Evolutionary conservation across 64 coral and sea anemone genomes (phyloP).

Genomic region (Pachyseris speciosa): DNA sequence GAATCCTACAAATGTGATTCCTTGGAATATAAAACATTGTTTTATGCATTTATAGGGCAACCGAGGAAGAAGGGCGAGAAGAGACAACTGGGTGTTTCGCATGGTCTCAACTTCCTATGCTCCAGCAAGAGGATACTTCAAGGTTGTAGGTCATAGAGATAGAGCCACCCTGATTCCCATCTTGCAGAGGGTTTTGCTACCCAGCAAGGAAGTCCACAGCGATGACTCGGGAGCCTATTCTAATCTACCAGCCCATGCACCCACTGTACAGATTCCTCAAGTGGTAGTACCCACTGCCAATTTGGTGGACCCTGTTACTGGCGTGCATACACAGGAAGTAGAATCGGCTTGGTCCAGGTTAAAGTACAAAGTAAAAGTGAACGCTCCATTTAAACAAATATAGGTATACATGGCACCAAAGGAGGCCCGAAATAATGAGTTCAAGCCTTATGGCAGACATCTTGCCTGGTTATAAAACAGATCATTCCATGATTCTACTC

Average conservation of each 20-base stretch:
- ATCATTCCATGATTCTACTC: too few relatives aligned
- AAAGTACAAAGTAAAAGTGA: conserved; percentile 15
- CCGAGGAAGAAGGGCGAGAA: conserved; percentile 16
- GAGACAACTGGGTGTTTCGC: conserved; percentile 23
- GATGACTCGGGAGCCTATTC: neutral
- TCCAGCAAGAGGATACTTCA: conserved; percentile 6
- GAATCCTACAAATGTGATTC: neutral
- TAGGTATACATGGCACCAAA: too few relatives aligned
- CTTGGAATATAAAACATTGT: neutral
- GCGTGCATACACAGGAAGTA: neutral
- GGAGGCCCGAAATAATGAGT: too few relatives aligned
- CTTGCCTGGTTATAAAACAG: too few relatives aligned
- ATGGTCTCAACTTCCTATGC: neutral
- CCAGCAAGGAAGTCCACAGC: neutral
- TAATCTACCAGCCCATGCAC: neutral
- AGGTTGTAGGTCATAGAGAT: conserved; percentile 3
- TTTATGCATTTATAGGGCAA: neutral
- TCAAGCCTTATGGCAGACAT: too few relatives aligned
- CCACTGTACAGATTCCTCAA: neutral
- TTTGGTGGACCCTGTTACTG: conserved; percentile 5
- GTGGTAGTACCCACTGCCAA: neutral
- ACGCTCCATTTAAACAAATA: too few relatives aligned
- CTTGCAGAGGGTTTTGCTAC: conserved; percentile 14
- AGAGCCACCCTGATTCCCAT: neutral
- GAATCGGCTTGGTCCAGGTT: conserved; percentile 20